A percentile compares a stretch with the other conserved stretches of the same genome.
These are phyloP conservation scores for Philopotamus ludificatus DNA, from an alignment of 1,140 invertebrate genomes.

Conservation along the genomic window DNA sequence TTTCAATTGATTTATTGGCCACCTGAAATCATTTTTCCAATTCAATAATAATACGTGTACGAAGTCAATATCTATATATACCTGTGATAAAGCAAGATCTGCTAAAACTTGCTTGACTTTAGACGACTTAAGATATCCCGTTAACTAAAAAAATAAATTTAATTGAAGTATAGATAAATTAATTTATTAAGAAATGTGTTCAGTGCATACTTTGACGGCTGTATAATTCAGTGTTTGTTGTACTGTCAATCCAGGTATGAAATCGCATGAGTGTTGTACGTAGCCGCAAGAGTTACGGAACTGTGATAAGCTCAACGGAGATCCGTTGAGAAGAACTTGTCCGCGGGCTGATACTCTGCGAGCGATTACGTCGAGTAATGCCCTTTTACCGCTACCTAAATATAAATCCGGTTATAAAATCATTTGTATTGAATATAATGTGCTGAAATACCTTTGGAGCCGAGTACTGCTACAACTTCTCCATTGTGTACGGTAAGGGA, in stretches of 20 bases:
- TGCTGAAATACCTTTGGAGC: conserved; percentile 86
- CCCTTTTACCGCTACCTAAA: conserved; percentile 83
- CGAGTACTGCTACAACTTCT: conserved; percentile 87
- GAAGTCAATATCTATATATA: conserved; percentile 35
- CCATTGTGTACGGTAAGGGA: conserved; percentile 86
- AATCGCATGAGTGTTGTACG: conserved; percentile 77
- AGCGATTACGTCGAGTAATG: conserved; percentile 86
- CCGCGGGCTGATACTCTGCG: conserved; percentile 77
- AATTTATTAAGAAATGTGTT: neutral
- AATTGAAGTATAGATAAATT: neutral
- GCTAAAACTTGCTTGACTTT: conserved; percentile 82
- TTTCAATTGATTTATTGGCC: conserved; percentile 75
- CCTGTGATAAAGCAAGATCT: conserved; percentile 83
- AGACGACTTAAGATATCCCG: conserved; percentile 69
- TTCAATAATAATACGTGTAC: no score
- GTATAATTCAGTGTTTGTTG: conserved; percentile 82
- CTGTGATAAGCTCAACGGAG: conserved; percentile 73
- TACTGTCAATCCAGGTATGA: conserved; percentile 81
- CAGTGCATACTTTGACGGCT: conserved; percentile 58
- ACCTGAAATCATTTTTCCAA: conserved; percentile 56
- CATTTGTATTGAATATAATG: no score
- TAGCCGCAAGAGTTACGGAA: conserved; percentile 84
- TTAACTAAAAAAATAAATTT: conserved; percentile 59
- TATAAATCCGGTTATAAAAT: no score
- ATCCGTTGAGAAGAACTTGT: conserved; percentile 82